Base-by-base conservation (phyloP, 1,140 invertebrate genomes). In the Lineus longissimus region DNA sequence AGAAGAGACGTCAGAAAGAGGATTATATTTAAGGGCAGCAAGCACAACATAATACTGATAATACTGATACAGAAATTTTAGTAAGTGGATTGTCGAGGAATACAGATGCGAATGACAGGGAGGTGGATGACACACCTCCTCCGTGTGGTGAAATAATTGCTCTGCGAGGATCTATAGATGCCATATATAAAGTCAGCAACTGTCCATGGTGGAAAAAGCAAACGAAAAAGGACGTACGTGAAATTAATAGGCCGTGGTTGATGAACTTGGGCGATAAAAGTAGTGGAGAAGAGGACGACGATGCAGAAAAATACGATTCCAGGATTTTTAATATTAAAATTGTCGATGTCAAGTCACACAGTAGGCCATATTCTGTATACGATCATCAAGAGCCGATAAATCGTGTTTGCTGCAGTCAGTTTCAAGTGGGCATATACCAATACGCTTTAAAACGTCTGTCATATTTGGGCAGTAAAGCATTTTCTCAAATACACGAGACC, bases 191-290 rank as follows among this genome's bases (percentile, higher is more conserved):
- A 51, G n/a, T 4, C n/a, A 51, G 47, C 25, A 51, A 4, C 6
- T 51, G 47, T 51, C 6, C 47, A n/a, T 51, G 47, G 47, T 51
- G 47, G 47, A 51, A 51, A 51, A 51, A 51, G n/a, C 47, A 51
- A n/a, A 51, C 6, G 6, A 27, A 51, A 27, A 51, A 51, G n/a
- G 47, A 51, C n/a, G 47, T 51, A n/a, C n/a, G 6, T 6, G 47
- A 51, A n/a, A 51, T 51, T 27, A 51, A 51, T n/a, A 51, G n/a
- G n/a, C 47, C 47, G 6, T 51, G 47, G 47, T n/a, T 51, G 6
- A n/a, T 51, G n/a, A 51, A 51, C n/a, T 51, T 51, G 47, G 47
- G n/a, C 4, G 47, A 27, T 51, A n/a, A 51, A 27, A n/a, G n/a
- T n/a, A n/a, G 47, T n/a, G 15, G 33, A 7, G 47, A n/a, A n/a